phyloP scores from a whole-genome alignment of 2,113 vertebrate genomes.

The Spermophilus dauricus region DNA sequence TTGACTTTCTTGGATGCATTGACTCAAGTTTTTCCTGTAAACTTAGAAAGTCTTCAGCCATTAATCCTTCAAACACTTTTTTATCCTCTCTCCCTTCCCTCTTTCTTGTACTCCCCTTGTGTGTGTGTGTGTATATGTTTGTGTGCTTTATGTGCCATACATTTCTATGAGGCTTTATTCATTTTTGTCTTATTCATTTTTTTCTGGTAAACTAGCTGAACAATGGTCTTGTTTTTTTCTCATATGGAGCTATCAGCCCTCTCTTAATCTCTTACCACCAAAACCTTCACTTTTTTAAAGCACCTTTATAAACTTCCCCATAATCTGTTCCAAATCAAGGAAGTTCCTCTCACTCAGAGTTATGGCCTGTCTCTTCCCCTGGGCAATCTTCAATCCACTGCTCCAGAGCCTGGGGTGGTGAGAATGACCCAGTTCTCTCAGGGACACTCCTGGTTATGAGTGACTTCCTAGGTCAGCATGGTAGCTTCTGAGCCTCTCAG shows the following conservation, averaged over 20 bases:
- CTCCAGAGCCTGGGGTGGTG: neutral
- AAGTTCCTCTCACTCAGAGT: neutral
- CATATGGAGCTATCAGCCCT: neutral
- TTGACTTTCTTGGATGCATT: neutral
- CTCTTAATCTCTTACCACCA: neutral
- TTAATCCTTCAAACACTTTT: neutral
- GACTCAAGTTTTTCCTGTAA: neutral
- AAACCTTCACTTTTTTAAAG: neutral
- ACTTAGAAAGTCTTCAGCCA: neutral
- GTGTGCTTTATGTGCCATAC: neutral
- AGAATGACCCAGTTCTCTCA: neutral
- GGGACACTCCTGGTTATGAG: neutral
- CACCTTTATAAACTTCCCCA: neutral
- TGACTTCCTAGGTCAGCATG: rapidly evolving
- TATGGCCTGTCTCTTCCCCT: neutral
- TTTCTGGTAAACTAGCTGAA: neutral
- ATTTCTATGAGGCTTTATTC: neutral
- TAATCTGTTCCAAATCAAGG: neutral
- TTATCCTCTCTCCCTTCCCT: neutral
- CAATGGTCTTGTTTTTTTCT: neutral
- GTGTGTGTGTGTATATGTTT: neutral
- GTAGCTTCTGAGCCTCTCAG: neutral
- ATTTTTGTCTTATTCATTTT: neutral
- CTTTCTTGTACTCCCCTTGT: neutral
- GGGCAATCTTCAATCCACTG: neutral